Evolutionary conservation across 2,888 invertebrate genomes (phyloP), one percentile per base, ranked within the genome.

Genomic region (Pseudanteris insignis): DNA sequence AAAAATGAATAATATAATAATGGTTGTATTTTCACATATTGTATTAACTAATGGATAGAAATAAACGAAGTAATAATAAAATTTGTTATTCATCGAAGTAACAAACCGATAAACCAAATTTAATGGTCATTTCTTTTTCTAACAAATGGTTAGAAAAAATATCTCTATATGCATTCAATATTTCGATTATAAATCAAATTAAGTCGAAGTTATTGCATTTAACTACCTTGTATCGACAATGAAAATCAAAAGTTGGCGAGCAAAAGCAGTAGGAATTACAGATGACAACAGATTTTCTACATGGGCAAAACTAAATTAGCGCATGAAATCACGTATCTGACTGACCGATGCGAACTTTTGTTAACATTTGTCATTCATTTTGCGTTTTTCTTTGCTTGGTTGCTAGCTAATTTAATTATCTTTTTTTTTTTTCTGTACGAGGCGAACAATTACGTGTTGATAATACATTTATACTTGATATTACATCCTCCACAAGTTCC

Each of bases 201-300:
- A 36, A 9, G 14, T 37, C 29, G 34, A 18, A 46, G n/a, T 36
- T 24, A 57, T 36, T 47, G 24, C 24, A 46, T 25, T 40, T 33
- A 14, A 14, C 44, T 28, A 38, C 38, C 5, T 28, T 11, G 7
- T 10, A 43, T 26, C 29, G 2, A 28, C 1, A 44, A 50, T 38
- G 11, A 15, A 41, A 59, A 34, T n/a, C 10, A 44, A 58, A 15
- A 33, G 10, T 29, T 37, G 9, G 25, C 60, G 60, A 61, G 60
- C 50, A 61, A 61, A 38, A 61, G 60, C 60, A 54, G 24, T 48
- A 61, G n/a, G n/a, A n/a, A n/a, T n/a, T n/a, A n/a, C n/a, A n/a
- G n/a, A n/a, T n/a, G 54, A 54, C 48, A 18, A 38, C 47, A 30
- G 36, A 29, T 21, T 4, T 18, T 18, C 18, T 3, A 4, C 6